These are phyloP conservation scores for Eurosta solidaginis DNA, from an alignment of 1,140 invertebrate species.

Conservation along the genomic window DNA sequence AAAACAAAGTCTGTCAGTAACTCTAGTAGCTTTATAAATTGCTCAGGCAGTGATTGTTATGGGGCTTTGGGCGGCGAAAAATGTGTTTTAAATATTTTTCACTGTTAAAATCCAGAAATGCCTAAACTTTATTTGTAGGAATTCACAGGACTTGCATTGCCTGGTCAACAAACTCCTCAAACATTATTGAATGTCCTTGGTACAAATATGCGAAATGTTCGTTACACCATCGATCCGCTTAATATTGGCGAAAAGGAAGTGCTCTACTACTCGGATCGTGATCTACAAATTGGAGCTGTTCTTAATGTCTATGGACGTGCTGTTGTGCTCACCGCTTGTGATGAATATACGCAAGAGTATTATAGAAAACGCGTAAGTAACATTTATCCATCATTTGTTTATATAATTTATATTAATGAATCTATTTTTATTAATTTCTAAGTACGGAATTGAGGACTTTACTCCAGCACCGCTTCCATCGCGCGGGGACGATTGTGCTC, in stretches of 20 bases:
- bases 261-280: conserved; percentile 68
- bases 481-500: conserved; percentile 52
- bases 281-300: conserved; percentile 79
- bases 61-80: too few species aligned
- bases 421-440: background rate
- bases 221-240: conserved; percentile 67
- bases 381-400: background rate
- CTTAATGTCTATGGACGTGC: conserved; percentile 80
- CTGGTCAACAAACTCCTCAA: conserved; percentile 65
- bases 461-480: conserved; percentile 62
- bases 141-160: conserved; percentile 61
- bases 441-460: conserved; percentile 65
- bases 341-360: conserved; percentile 85
- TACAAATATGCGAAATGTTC: conserved; percentile 63
- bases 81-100: too few species aligned
- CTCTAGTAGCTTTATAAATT: too few species aligned
- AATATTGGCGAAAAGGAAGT: conserved; percentile 61
- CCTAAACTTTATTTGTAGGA: conserved; percentile 38
- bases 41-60: too few species aligned
- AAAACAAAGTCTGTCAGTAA: too few species aligned
- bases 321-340: conserved; percentile 82
- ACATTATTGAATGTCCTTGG: conserved; percentile 77
- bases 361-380: conserved; percentile 68
- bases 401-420: background rate
- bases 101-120: background rate